Base-by-base conservation (phyloP, 2,113 vertebrate species). In the Microcebus griseorufus region DNA sequence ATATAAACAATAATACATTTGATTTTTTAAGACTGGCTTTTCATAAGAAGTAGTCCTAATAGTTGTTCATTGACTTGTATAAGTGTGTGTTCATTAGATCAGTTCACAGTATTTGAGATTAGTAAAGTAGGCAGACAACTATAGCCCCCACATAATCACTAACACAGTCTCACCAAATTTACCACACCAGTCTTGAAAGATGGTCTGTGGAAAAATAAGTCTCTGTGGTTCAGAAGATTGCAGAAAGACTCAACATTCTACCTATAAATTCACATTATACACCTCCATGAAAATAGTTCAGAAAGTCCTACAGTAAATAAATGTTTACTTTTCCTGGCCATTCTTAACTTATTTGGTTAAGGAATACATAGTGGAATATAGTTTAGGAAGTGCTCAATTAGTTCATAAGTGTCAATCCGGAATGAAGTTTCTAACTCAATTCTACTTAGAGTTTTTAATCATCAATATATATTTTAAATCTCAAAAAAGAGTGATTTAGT, bases 1-100 rank as follows among this genome's bases (percentile, higher is more conserved):
- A 12, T 69, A 9, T 34, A 94, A 95, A 92, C 65, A 95, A 80
- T 72, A 93, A 92, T 82, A 78, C 65, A 67, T 53, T n/a, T 92
- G 29, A 90, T 84, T 88, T 93, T 95, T 79, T 7, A 78, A 85
- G 90, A n/a, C 16, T 85, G 6, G 1, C 20, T 88, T 62, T 51
- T 53, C 64, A 75, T 16, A 32, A 83, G 75, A 79, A 42, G 2
- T 75, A 51, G 12, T 45, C 14, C 85, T 81, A n/a, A 58, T 70
- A 6, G 51, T 89, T 93, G 32, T 8, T 92, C 8, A 25, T 37
- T 72, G 69, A 42, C 10, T 37, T 7, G 13, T 34, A 1, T n/a
- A 78, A 25, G 1, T 37, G 14, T 48, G 14, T 22, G 60, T 85
- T 80, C 25, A 53, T 51, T 39, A 84, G 8, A n/a, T 60, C 39